Evolutionary conservation across 2,797 vertebrate species (phyloP), one percentile per base, ranked within the genome.

Genomic region (Ceryle rudis): DNA sequence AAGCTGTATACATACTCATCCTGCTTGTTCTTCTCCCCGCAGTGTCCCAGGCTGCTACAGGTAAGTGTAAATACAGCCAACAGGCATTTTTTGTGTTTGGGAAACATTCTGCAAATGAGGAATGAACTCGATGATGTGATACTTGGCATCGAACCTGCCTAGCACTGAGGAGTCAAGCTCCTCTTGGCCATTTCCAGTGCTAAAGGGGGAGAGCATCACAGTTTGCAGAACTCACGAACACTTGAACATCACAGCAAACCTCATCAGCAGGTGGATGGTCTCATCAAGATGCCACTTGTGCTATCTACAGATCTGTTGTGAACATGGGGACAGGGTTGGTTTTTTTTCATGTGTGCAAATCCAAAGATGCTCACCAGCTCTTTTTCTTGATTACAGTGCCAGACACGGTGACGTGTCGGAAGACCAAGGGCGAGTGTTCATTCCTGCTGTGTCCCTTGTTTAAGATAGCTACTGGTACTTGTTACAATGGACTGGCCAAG

Each of bases 361-460:
- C 42, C 42, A 19, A 22, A 64, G 37, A 15, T 29, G 26, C 64
- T 89, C 11, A 81, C 31, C 1, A 2, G 12, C 18, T 67, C 55
- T 81, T 81, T 44, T 77, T 71, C 47, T 81, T 41, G 6, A 4
- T 78, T 77, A 10, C 54, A 93, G 91, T 35, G 52, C 12, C 86
- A 35, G 92, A 93, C 78, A 90, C 87, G 0, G 29, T 72, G 52
- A 14, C 0, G 11, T 93, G 82, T 41, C 42, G 25, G 71, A 90
- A 82, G 78, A 82, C 12, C 11, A 61, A 77, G n/a, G 82, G 87
- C 9, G 1, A 72, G 37, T 93, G 91, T 19, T 71, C 91, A 0
- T 86, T 81, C 49, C n/a, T 78, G 28, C 42, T 93, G 29, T 93
- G 81, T 29, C 77, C 86, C 37, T 25, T 90, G 8, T 90, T 93